phyloP scores from a whole-genome alignment of 2,888 invertebrate genomes.

The Cheilosia soror region DNA sequence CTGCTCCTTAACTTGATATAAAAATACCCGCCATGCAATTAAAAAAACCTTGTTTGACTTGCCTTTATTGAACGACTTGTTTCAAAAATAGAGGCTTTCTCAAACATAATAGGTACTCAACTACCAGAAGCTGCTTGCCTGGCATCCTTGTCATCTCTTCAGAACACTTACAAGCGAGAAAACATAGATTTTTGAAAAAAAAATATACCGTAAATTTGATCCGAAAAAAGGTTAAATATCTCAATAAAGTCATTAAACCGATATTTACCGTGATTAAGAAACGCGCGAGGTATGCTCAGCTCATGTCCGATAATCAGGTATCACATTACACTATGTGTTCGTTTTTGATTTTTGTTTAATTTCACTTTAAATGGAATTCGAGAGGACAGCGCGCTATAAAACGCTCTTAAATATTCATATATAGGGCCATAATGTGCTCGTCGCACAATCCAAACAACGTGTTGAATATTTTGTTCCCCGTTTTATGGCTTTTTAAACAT shows the following conservation, averaged over 20 bases:
- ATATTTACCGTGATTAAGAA: slow-evolving; percentile 43
- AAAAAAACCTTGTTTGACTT: too few relatives aligned
- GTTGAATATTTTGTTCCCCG: slow-evolving; percentile 51
- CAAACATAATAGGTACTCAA: too few relatives aligned
- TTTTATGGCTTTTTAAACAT: slow-evolving; percentile 71
- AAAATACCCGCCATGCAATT: too few relatives aligned
- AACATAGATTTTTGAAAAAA: slow-evolving; percentile 26
- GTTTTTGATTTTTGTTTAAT: slow-evolving; percentile 34
- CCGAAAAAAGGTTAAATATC: slow-evolving; percentile 35
- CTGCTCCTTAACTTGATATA: too few relatives aligned
- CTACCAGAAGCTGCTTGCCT: too few relatives aligned
- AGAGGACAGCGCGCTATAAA: slow-evolving; percentile 44
- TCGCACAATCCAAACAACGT: slow-evolving; percentile 19
- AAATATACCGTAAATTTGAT: slow-evolving; percentile 37
- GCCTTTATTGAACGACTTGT: too few relatives aligned
- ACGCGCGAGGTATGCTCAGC: slow-evolving; percentile 15
- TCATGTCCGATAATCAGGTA: slow-evolving; percentile 43
- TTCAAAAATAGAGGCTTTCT: too few relatives aligned
- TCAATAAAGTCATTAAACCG: slow-evolving; percentile 59
- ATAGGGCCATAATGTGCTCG: slow-evolving; percentile 14
- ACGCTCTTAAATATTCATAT: slow-evolving; percentile 60
- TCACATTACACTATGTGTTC: slow-evolving; percentile 40
- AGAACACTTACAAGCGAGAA: not conserved
- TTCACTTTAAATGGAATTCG: slow-evolving; percentile 51
- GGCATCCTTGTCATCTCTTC: too few relatives aligned